A percentile compares a stretch with the other conserved stretches of the same genome.
Evolutionary conservation across 1,140 invertebrate genomes (phyloP).

Genomic region (Branchinecta lynchi): DNA sequence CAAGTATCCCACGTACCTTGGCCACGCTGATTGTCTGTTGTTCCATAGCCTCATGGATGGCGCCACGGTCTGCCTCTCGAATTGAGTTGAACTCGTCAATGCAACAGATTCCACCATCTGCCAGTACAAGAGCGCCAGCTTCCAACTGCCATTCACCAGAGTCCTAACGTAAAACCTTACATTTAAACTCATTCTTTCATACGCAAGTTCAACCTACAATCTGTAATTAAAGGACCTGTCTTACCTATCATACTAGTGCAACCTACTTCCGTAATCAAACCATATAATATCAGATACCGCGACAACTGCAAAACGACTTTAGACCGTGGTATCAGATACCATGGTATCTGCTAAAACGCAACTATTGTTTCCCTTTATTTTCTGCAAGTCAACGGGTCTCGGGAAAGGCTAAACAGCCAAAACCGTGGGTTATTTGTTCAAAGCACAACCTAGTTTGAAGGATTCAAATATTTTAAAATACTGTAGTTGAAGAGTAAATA

Average conservation of each 20-base stretch:
- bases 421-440: no score
- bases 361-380: no score
- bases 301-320: constrained; percentile 1
- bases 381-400: no score
- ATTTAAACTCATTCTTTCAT: constrained; percentile 14
- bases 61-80: constrained; percentile 57
- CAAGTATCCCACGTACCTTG: constrained; percentile 38
- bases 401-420: no score
- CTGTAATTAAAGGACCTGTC: constrained; percentile 14
- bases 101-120: constrained; percentile 77
- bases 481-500: no score
- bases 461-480: no score
- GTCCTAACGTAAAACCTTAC: constrained; percentile 36
- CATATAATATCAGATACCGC: no score
- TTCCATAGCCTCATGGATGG: constrained; percentile 86
- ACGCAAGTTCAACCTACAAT: not conserved
- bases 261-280: no score
- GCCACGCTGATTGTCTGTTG: constrained; percentile 80
- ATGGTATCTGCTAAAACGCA: no score
- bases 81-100: constrained; percentile 82
- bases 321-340: no score
- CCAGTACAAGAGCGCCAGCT: constrained; percentile 62
- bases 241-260: no score
- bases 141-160: constrained; percentile 69
- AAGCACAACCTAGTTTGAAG: no score